These are phyloP conservation scores for Periophthalmodon schlosseri DNA, from an alignment of 2,113 vertebrate species.

Conservation along the genomic window DNA sequence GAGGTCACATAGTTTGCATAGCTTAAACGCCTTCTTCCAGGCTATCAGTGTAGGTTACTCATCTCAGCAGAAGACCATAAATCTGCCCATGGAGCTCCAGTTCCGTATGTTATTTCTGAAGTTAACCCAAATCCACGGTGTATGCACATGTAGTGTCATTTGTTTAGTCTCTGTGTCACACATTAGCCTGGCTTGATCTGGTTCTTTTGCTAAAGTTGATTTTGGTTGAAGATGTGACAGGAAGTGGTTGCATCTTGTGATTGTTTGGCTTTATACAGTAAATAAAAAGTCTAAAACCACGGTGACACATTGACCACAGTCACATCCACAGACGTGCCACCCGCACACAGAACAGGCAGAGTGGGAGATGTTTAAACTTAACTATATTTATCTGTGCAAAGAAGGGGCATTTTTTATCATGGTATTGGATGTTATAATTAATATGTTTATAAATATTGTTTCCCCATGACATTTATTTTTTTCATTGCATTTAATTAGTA, in stretches of 20 bases:
- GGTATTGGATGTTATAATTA: too few species aligned
- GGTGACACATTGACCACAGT: constrained; percentile 45
- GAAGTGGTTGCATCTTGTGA: constrained; percentile 48
- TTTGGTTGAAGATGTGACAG: constrained; percentile 6
- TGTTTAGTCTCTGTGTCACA: constrained; percentile 42
- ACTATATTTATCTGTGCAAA: too few species aligned
- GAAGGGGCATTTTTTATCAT: too few species aligned
- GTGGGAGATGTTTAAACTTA: neutral
- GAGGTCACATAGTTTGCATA: neutral
- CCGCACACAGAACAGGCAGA: neutral
- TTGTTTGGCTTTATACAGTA: constrained; percentile 21
- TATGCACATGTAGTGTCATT: neutral
- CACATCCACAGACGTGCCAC: constrained; percentile 6
- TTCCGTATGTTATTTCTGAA: neutral
- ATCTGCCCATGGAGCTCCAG: constrained; percentile 9
- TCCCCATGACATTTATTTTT: too few species aligned
- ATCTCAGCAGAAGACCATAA: constrained; percentile 11
- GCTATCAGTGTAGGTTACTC: neutral
- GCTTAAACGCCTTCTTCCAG: neutral
- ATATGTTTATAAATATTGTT: too few species aligned
- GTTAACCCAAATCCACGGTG: neutral
- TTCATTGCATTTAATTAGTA: too few species aligned
- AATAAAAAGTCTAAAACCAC: neutral
- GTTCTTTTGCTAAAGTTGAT: constrained; percentile 22
- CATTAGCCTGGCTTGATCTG: constrained; percentile 18